Percentiles rank a stretch among this genome's conserved stretches.
Conservation (phyloP, 2,113 vertebrate species). For the Melanocharis versteri region DNA sequence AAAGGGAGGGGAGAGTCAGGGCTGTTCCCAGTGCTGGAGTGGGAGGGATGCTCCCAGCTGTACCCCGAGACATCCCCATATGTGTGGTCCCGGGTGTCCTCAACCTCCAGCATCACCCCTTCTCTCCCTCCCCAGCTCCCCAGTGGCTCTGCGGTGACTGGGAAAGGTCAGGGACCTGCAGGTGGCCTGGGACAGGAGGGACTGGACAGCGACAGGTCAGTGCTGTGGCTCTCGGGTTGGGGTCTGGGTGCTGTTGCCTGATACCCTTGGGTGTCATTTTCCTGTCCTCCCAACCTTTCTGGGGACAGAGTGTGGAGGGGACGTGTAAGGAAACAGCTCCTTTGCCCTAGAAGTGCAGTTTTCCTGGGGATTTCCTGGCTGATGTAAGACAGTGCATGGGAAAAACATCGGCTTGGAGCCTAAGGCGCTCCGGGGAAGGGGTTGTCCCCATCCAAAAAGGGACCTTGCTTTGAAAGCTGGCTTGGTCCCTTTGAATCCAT, state of each 20-base stretch:
- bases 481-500: neutral
- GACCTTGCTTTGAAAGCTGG: neutral
- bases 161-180: neutral
- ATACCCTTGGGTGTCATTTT: neutral
- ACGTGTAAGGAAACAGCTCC: neutral
- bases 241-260: neutral
- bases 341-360: neutral
- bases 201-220: neutral
- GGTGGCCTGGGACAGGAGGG: neutral
- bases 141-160: fast-evolving
- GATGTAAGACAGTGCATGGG: neutral
- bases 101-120: fast-evolving
- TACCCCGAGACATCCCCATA: fast-evolving
- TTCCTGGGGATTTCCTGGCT: slow-evolving; percentile 59
- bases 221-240: neutral
- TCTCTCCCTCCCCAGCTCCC: neutral
- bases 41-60: neutral
- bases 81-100: fast-evolving
- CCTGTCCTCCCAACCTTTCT: fast-evolving
- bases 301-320: fast-evolving
- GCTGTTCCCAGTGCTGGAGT: neutral
- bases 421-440: fast-evolving
- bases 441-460: neutral
- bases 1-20: neutral
- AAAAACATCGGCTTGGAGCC: neutral